These are phyloP conservation scores for Corvus hawaiiensis DNA, from an alignment of 2,113 vertebrate genomes.

Conservation along the genomic window DNA sequence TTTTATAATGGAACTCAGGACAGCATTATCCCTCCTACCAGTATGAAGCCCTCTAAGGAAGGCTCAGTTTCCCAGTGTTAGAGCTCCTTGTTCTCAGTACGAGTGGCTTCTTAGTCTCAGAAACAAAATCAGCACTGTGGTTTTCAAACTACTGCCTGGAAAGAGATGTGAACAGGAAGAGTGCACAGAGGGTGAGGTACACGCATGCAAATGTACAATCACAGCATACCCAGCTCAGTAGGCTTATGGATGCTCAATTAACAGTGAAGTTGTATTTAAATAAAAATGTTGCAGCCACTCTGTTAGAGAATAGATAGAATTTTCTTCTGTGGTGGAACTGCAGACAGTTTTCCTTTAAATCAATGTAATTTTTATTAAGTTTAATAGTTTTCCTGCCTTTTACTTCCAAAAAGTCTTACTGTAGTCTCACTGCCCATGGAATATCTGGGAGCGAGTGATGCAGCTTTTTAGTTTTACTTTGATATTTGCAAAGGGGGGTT, in stretches of 20 bases:
- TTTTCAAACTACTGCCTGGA: background rate
- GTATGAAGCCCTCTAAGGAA: background rate
- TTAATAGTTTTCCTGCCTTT: background rate
- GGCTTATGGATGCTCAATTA: background rate
- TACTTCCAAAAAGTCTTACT: background rate
- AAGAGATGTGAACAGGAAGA: background rate
- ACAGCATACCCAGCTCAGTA: background rate
- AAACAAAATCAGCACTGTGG: background rate
- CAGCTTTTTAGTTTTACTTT: background rate
- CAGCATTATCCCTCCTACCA: background rate
- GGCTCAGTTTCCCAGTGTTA: background rate
- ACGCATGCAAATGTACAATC: background rate
- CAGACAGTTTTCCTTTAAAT: background rate
- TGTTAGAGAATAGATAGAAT: background rate
- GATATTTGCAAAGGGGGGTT: background rate
- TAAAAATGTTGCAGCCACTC: background rate
- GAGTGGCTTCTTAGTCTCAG: background rate
- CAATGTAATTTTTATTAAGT: background rate
- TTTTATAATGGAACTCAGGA: background rate
- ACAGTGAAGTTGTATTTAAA: background rate
- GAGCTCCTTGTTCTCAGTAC: background rate
- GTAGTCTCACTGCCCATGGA: background rate
- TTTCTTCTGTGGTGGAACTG: background rate
- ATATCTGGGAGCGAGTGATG: background rate
- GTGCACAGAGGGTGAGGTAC: background rate